A percentile compares a stretch with the other conserved stretches of the same genome.
phyloP scores from a whole-genome alignment of 64 coral and sea anemone species.

The Stichodactyla mertensii region DNA sequence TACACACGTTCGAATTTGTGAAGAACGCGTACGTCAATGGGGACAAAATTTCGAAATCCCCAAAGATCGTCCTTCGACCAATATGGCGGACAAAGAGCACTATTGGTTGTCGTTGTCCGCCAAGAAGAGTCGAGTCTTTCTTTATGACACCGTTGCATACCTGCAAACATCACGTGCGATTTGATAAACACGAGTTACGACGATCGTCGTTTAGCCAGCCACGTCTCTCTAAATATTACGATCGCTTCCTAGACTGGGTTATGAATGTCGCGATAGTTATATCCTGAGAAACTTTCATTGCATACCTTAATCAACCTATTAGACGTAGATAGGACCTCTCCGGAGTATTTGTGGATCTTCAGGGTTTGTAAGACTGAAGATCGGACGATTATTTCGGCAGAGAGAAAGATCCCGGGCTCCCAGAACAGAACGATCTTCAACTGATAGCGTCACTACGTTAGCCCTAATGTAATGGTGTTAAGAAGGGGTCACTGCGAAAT shows the following conservation, averaged over 20 bases:
- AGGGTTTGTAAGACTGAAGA: not conserved
- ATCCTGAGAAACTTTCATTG: not conserved
- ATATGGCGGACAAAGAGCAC: conserved; percentile 4
- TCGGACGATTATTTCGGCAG: not conserved
- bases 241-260: not conserved
- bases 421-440: not conserved
- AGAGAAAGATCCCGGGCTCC: not conserved
- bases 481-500: not conserved
- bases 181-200: not conserved
- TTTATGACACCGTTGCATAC: not conserved
- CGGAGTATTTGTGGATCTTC: not conserved
- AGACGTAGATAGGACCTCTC: not conserved
- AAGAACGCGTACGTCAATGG: not conserved
- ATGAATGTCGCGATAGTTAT: not conserved
- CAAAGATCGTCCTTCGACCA: conserved; percentile 1
- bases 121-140: not conserved
- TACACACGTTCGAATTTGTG: not conserved
- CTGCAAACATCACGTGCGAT: not conserved
- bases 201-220: not conserved
- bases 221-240: not conserved
- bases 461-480: not conserved
- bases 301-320: not conserved
- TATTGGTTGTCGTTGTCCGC: not conserved
- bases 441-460: not conserved
- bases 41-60: not conserved